A percentile compares a stretch with the other conserved stretches of the same genome.
phyloP scores from a whole-genome alignment of 1,140 invertebrate genomes.

The Anadara kagoshimensis region DNA sequence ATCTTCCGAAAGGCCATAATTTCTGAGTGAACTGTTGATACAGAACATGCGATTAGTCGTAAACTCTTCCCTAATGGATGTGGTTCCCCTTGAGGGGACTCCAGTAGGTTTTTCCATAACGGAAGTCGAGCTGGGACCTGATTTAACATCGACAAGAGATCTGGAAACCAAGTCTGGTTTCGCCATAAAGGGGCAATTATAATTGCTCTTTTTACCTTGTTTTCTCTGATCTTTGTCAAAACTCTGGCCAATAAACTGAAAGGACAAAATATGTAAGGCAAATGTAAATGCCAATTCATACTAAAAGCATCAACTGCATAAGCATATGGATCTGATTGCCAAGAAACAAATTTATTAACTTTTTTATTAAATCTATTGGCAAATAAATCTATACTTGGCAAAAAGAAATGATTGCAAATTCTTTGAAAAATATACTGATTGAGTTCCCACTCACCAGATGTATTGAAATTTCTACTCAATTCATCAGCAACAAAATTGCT shows the following conservation, averaged over 20 bases:
- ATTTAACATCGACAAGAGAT: conserved; percentile 20
- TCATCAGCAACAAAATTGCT: conserved; percentile 24
- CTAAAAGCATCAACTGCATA: conserved; percentile 28
- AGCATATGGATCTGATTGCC: conserved; percentile 18
- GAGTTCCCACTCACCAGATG: conserved; percentile 19
- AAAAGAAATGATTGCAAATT: conserved; percentile 17
- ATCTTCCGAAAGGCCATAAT: background rate
- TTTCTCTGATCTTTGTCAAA: conserved; percentile 33
- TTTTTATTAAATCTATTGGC: conserved; percentile 19
- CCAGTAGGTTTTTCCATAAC: background rate
- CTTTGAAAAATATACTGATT: conserved; percentile 17
- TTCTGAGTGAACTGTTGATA: background rate
- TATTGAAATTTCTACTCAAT: conserved; percentile 21
- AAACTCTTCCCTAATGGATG: conserved; percentile 15
- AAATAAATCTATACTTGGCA: conserved; percentile 37
- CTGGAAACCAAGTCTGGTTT: conserved; percentile 32
- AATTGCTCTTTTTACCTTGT: conserved; percentile 26
- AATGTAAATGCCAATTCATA: conserved; percentile 6
- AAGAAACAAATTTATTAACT: conserved; percentile 2
- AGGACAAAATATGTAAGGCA: conserved; percentile 34
- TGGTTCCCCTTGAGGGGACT: conserved; percentile 1
- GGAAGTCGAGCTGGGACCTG: conserved; percentile 23
- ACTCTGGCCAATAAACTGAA: conserved; percentile 30
- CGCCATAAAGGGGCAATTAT: conserved; percentile 39
- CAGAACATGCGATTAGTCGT: background rate